These are phyloP conservation scores for Theristicus caerulescens DNA, from an alignment of 2,113 vertebrate species.

Conservation along the genomic window DNA sequence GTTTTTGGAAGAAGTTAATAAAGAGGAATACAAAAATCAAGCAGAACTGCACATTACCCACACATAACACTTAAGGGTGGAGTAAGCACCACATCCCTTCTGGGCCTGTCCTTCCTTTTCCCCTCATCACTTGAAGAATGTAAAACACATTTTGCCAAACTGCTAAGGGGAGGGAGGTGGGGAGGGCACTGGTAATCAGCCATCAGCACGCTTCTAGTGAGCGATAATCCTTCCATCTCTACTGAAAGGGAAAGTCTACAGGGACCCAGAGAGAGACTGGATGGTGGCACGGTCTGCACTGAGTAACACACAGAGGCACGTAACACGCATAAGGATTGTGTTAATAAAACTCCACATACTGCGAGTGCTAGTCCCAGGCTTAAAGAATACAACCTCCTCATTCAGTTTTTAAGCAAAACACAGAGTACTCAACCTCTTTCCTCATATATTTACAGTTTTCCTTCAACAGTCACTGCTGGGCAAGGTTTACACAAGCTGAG, in stretches of 20 bases:
- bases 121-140: neutral
- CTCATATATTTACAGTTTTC: neutral
- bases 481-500: neutral
- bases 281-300: neutral
- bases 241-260: rapidly evolving
- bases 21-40: neutral
- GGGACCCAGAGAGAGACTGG: neutral
- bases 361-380: neutral
- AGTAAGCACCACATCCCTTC: neutral
- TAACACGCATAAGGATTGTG: rapidly evolving
- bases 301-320: neutral
- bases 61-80: neutral
- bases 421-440: neutral
- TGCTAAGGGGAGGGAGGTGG: neutral
- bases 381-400: neutral
- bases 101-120: neutral
- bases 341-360: neutral
- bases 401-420: neutral
- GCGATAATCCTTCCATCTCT: neutral
- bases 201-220: neutral
- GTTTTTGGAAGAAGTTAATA: neutral
- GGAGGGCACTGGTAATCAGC: neutral
- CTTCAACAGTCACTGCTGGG: neutral
- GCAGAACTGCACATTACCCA: neutral
- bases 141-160: neutral